Conservation (phyloP, 2,797 vertebrate species). For the Buphagus erythrorhynchus region DNA sequence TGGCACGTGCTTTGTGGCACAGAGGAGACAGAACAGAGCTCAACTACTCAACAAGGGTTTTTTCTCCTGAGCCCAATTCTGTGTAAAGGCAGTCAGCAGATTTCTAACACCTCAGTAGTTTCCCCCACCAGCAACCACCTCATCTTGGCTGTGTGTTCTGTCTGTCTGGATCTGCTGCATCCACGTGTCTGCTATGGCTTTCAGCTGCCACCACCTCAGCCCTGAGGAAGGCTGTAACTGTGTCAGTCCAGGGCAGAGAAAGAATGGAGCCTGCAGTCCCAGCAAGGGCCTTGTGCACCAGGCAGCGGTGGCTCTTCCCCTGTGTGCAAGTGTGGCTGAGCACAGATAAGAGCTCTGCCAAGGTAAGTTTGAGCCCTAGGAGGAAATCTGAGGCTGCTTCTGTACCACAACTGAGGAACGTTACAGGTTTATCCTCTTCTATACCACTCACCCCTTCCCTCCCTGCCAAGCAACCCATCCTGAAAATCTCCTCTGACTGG, state of each 20-base stretch:
- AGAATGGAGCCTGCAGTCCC: neutral
- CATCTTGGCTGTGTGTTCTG: neutral
- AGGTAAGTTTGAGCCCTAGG: neutral
- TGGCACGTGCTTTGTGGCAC: rapidly evolving
- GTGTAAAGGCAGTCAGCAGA: neutral
- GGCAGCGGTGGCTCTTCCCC: neutral
- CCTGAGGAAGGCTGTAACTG: neutral
- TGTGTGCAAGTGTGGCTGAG: rapidly evolving
- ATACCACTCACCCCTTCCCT: neutral
- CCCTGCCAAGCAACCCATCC: neutral
- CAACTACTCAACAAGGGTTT: neutral
- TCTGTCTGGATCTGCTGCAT: neutral
- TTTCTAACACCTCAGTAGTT: neutral
- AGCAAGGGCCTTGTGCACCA: neutral
- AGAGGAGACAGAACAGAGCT: neutral
- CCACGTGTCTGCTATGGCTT: neutral
- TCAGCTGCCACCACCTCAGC: neutral
- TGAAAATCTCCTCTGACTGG: slow-evolving; percentile 7
- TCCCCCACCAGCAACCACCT: neutral
- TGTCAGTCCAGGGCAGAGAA: neutral
- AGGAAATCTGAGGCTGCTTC: neutral
- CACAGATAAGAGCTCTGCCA: neutral
- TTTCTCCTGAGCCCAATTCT: neutral
- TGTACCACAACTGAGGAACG: neutral
- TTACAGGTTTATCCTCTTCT: neutral